Percentiles rank a stretch among this genome's conserved stretches.
phyloP scores from a whole-genome alignment of 37 sponge, comb jelly and placozoan species.

The Cladorhizidae sp. region DNA sequence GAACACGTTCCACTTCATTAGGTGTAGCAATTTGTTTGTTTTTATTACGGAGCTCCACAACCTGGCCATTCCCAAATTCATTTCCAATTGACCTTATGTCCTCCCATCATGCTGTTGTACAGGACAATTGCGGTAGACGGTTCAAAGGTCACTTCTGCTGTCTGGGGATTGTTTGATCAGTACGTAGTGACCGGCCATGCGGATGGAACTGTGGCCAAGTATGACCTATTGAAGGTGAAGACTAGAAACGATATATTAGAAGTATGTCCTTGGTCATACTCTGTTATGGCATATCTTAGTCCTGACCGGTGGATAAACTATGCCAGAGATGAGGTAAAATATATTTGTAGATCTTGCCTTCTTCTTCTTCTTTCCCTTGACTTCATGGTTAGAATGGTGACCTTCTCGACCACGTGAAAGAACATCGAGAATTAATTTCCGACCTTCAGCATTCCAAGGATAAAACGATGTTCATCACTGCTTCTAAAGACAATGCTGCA shows the following conservation, averaged over 20 bases:
- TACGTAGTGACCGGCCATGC: slow-evolving; percentile 91
- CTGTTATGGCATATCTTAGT: not conserved
- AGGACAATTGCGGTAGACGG: slow-evolving; percentile 35
- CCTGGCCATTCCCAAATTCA: too few relatives aligned
- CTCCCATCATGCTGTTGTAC: too few relatives aligned
- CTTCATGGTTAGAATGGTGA: slow-evolving; percentile 9
- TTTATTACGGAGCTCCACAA: too few relatives aligned
- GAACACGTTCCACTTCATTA: too few relatives aligned
- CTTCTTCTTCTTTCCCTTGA: not conserved
- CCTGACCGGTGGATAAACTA: too few relatives aligned
- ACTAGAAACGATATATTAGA: too few relatives aligned
- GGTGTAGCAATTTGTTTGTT: too few relatives aligned
- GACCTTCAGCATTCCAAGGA: slow-evolving; percentile 72
- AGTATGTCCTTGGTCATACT: too few relatives aligned
- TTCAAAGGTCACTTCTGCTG: slow-evolving; percentile 77
- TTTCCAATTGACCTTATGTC: too few relatives aligned
- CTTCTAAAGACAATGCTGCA: slow-evolving; percentile 90
- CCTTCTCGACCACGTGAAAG: not conserved
- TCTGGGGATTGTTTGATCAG: slow-evolving; percentile 94
- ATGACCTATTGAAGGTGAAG: slow-evolving; percentile 47
- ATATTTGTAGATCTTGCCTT: not conserved
- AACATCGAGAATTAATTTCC: slow-evolving; percentile 60
- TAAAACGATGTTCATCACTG: slow-evolving; percentile 85
- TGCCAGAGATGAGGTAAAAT: not conserved
- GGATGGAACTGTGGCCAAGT: slow-evolving; percentile 76